A percentile compares a stretch with the other conserved stretches of the same genome.
Evolutionary conservation across 1,140 invertebrate species (phyloP).

Genomic region (Drosophila simulans): DNA sequence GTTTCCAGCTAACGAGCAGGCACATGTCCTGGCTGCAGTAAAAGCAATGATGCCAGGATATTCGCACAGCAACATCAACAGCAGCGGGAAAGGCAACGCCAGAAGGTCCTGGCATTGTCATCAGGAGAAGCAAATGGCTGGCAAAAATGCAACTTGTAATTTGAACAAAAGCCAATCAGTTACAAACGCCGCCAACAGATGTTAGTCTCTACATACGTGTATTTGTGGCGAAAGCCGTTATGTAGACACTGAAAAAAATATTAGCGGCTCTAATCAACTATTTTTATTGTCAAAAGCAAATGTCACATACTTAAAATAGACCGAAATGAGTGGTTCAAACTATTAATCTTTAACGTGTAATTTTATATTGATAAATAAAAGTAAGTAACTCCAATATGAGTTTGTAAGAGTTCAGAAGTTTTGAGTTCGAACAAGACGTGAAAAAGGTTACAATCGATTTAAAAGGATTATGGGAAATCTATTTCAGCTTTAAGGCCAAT

Average conservation of each 20-base stretch:
- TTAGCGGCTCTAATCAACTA: not conserved
- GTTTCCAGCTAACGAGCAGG: constrained; percentile 58
- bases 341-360: too few species aligned
- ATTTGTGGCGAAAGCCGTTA: not conserved
- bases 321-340: too few species aligned
- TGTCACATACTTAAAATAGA: too few species aligned
- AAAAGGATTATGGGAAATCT: not conserved
- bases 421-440: not conserved
- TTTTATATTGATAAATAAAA: too few species aligned
- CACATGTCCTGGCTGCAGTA: constrained; percentile 36
- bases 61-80: constrained; percentile 30
- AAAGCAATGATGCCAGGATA: constrained; percentile 60
- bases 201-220: constrained; percentile 1
- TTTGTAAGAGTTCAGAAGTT: too few species aligned
- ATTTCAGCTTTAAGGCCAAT: constrained; percentile 32
- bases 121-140: constrained; percentile 25
- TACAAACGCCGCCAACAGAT: constrained; percentile 40
- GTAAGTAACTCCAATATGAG: too few species aligned
- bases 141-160: constrained; percentile 66
- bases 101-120: constrained; percentile 42
- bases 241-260: not conserved
- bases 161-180: constrained; percentile 62
- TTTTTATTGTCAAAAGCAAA: too few species aligned
- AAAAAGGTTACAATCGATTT: not conserved
- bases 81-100: constrained; percentile 8